Base-by-base conservation (phyloP, 2,113 vertebrate genomes). In the Lepisosteus osseus region DNA sequence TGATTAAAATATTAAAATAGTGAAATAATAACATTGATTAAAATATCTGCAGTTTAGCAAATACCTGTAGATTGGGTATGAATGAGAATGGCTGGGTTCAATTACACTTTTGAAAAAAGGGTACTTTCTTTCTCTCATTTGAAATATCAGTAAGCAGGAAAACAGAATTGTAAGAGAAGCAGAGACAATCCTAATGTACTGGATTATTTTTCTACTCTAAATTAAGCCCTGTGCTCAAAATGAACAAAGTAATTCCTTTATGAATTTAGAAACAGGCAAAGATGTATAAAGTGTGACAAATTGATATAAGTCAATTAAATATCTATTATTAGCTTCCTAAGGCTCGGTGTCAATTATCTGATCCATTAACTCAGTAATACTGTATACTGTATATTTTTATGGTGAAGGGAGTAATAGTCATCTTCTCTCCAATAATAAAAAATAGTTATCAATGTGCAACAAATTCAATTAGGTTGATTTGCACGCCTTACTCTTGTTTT, bases 291-390 rank as follows among this genome's bases (percentile, higher is more conserved):
- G 78, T 80, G 83, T 88, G 86, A 88, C 79, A 85, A 90, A 91
- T 81, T 87, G 86, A 89, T 86, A 87, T 82, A 79, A 90, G 86
- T 88, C 86, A 87, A 85, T 90, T 90, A 89, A 85, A 89, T 82
- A 86, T 85, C 86, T 86, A 86, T 91, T 87, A 88, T 91, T 91
- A 92, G 90, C 87, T 85, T 88, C 88, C 88, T 86, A 89, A 88
- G 90, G 88, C 84, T 89, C 82, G 84, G 80, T 88, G 88, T 89
- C 90, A 88, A 92, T 91, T 90, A 91, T 90, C 85, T 90, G 86
- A 91, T 82, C 90, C 90, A 92, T 92, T 92, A 92, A 90, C 90
- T 88, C 85, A 74, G 84, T 88, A 87, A 90, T 86, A 86, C 82
- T 89, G 89, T 89, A 85, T 70, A 76, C 86, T 84, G 83, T 85